Evolutionary conservation across 2,113 vertebrate genomes (phyloP), one percentile per base, ranked within the genome.

Genomic region (Hiodon alosoides): DNA sequence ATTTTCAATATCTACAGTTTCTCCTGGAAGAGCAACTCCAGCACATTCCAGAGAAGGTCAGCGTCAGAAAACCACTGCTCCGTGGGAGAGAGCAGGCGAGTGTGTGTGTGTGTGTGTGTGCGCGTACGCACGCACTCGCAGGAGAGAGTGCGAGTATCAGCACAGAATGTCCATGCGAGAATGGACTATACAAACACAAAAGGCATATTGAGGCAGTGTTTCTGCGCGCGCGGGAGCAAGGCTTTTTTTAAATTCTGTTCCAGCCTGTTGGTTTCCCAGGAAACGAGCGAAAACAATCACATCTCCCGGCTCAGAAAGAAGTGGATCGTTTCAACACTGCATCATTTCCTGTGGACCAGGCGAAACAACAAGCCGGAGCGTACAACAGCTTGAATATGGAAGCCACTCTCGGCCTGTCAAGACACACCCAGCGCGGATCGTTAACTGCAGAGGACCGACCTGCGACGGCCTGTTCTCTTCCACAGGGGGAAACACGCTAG

Each of bases 191-290:
- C 31, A 31, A 31, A 31, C 31, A 31, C 31, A 31, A 31, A 31
- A 31, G 31, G 31, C 31, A 31, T 31, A 31, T 31, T 31, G 31
- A 31, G 31, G 31, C 31, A 31, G 31, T 31, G 31, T 31, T 31
- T 31, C 31, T 31, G 31, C 31, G 31, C 31, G 31, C 31, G 31
- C 31, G 31, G 31, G 31, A 31, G 31, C 31, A 31, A 31, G 31
- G 31, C 31, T 31, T 31, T 31, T 31, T 31, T 31, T 31, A n/a
- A n/a, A 67, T 14, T 64, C 58, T 14, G 76, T 48, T 64, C 46
- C 17, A 57, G 51, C 67, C 61, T 55, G 75, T 77, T 76, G 72
- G 62, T 71, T 58, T 73, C 67, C 31, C 51, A 65, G 52, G 69
- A 71, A 79, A 77, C 57, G 51, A 31, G 31, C 47, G 10, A 53